Base-by-base conservation (phyloP, 2,113 vertebrate species). In the Lynx canadensis region DNA sequence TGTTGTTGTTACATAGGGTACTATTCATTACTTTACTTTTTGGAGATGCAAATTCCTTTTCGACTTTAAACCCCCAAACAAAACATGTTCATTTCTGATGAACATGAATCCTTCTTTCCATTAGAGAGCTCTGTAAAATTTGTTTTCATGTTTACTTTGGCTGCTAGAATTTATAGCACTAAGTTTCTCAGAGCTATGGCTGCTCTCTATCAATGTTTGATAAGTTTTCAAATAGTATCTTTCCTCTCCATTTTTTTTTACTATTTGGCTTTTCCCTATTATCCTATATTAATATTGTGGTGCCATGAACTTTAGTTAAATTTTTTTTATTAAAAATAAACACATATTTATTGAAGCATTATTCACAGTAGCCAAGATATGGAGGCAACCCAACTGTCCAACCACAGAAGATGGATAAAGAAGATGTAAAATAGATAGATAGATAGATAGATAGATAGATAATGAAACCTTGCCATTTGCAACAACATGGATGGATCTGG, bases 21-120 rank as follows among this genome's bases (percentile, higher is more conserved):
- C 48, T 45, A 66, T 48, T 33, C 9, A 52, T 80, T 60, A 84
- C 41, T 74, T 50, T 60, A 84, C 27, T 83, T 73, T 92, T 84
- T 69, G 38, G 78, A 90, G 80, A 96, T 25, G 36, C 57, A 78
- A 97, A 93, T 93, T 95, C 41, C 79, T 93, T 86, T 92, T 45
- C 91, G 79, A 80, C n/a, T 74, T 82, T 50, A 91, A 90, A 76
- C 0, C 16, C 11, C 21, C 18, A 71, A 89, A 88, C 76, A 8
- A 81, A 92, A n/a, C 50, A 52, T 38, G 4, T 60, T 65, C 29
- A 12, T 21, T 96, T 92, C 23, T 52, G 45, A 66, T 87, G n/a
- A 55, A 29, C 4, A 71, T 60, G 2, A 29, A 38, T 5, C 33
- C n/a, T 52, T 60, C 12, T 15, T 92, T 78, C 31, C 36, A 27